phyloP scores from a whole-genome alignment of 2,113 vertebrate genomes.

The Sclerurus mexicanus region DNA sequence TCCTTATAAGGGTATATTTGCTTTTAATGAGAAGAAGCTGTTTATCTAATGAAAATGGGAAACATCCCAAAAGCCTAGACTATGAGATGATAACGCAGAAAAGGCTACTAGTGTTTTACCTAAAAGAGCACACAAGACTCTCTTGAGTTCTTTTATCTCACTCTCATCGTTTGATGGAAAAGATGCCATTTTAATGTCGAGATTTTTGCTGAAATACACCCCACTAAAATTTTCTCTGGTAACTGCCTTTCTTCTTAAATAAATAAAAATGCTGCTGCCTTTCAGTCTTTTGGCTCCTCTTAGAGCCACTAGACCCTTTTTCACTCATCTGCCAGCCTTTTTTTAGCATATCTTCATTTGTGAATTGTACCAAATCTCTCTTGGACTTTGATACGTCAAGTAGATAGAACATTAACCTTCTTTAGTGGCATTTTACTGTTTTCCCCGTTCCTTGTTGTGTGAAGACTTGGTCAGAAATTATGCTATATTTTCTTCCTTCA shows the following conservation, averaged over 20 bases:
- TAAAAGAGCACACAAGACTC: background rate
- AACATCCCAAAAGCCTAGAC: slow-evolving; percentile 17
- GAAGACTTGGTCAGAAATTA: background rate
- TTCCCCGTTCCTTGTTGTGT: background rate
- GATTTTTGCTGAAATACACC: background rate
- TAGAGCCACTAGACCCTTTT: background rate
- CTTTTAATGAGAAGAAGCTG: slow-evolving; percentile 35
- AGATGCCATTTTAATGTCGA: background rate
- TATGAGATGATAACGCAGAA: background rate
- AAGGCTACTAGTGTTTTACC: background rate
- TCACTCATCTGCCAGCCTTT: background rate
- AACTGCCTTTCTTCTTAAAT: background rate
- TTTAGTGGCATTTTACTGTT: background rate
- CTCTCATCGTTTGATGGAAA: background rate
- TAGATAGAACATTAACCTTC: background rate
- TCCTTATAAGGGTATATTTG: slow-evolving; percentile 36
- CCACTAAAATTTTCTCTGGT: background rate
- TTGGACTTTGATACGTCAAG: background rate
- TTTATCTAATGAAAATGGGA: slow-evolving; percentile 51
- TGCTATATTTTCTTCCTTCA: background rate
- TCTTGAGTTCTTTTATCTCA: background rate
- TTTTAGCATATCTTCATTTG: background rate
- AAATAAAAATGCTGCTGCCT: background rate
- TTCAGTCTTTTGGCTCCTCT: background rate
- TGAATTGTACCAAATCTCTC: background rate